Percentiles rank a stretch among this genome's conserved stretches.
Conservation (phyloP, 2,113 vertebrate genomes). For the Caranx melampygus region DNA sequence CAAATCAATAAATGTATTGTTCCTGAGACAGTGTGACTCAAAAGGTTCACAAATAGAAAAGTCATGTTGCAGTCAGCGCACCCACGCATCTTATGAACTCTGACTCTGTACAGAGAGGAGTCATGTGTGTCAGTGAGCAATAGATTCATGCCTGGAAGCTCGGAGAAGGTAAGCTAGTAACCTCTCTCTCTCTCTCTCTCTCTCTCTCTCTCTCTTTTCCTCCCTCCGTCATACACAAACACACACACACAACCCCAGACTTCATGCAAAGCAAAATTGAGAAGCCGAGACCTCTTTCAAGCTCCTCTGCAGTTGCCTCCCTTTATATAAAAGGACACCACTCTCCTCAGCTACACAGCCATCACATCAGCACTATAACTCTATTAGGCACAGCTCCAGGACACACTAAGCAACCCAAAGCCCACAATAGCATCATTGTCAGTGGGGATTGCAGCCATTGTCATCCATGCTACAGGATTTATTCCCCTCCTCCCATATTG, state of each 20-base stretch:
- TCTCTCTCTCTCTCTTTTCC: neutral
- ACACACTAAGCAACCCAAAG: constrained; percentile 76
- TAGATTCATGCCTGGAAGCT: constrained; percentile 53
- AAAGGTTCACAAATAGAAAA: constrained; percentile 17
- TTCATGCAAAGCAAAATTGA: constrained; percentile 73
- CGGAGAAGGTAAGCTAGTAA: constrained; percentile 54
- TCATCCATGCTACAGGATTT: constrained; percentile 78
- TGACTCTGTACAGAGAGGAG: constrained; percentile 48
- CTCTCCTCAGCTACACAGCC: constrained; percentile 66
- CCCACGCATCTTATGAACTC: constrained; percentile 39
- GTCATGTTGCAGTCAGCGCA: constrained; percentile 28
- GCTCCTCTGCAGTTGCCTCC: constrained; percentile 54
- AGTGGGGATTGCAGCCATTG: constrained; percentile 76
- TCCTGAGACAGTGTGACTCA: neutral
- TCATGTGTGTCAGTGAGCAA: constrained; percentile 55
- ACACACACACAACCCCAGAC: constrained; percentile 62
- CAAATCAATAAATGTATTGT: constrained; percentile 10
- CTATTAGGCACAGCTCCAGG: constrained; percentile 83
- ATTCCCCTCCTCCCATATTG: constrained; percentile 79
- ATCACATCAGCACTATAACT: constrained; percentile 81
- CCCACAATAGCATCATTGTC: constrained; percentile 82
- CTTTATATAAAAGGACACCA: constrained; percentile 73
- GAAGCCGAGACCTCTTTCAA: constrained; percentile 71
- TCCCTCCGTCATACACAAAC: constrained; percentile 18
- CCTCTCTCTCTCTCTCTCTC: constrained; percentile 16